Evolutionary conservation across 2,888 invertebrate genomes (phyloP).

Genomic region (Cerastis leucographa): DNA sequence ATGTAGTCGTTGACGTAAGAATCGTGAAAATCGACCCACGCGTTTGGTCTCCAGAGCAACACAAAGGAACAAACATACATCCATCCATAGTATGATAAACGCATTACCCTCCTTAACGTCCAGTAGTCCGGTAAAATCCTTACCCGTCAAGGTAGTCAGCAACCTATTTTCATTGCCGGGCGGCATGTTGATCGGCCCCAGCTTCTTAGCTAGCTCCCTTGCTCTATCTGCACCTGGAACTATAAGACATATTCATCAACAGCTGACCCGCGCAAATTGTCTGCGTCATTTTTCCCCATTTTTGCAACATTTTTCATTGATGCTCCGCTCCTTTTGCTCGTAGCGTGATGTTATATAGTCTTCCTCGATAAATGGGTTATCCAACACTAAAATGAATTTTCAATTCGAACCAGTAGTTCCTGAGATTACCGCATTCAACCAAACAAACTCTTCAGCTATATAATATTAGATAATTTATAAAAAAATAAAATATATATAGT

Average conservation of each 20-base stretch:
- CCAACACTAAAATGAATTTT: no score
- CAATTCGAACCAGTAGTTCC: no score
- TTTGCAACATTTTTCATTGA: no score
- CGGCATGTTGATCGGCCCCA: conserved; percentile 84
- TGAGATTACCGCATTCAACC: no score
- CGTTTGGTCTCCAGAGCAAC: background rate
- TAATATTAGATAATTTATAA: no score
- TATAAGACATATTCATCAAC: conserved; percentile 55
- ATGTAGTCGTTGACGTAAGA: background rate
- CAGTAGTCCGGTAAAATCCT: background rate
- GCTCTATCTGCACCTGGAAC: conserved; percentile 87
- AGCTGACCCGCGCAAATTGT: no score
- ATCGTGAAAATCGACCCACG: background rate
- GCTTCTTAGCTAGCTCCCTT: conserved; percentile 82
- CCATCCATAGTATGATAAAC: background rate
- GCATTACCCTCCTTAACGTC: background rate
- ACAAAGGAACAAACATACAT: conserved; percentile 4
- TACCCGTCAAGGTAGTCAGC: conserved; percentile 87
- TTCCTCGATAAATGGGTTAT: no score
- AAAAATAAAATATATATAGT: no score
- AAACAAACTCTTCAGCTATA: no score
- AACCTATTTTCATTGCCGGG: conserved; percentile 84
- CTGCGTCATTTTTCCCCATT: no score
- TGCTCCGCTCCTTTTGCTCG: no score
- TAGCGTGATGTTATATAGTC: no score